These are phyloP conservation scores for Drosophila funebris DNA, from an alignment of 1,140 invertebrate genomes.

Conservation along the genomic window DNA sequence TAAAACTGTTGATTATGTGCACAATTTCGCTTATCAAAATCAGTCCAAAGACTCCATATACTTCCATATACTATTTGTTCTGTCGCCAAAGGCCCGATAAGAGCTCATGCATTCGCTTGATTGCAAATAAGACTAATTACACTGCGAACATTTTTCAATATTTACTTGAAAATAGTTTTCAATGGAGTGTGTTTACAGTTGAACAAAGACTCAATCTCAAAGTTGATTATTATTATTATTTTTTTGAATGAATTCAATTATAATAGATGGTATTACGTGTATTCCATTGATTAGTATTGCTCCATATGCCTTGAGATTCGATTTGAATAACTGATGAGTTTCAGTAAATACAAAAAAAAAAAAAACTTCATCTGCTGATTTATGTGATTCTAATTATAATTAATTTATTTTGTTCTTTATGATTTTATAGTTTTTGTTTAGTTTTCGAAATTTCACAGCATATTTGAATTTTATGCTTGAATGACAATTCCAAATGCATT, in stretches of 20 bases:
- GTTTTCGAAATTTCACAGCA: constrained; percentile 14
- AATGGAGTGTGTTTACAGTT: background rate
- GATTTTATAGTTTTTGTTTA: background rate
- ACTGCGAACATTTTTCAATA: background rate
- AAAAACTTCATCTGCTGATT: too few species aligned
- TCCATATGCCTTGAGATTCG: background rate
- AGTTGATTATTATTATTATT: background rate
- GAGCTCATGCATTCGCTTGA: background rate
- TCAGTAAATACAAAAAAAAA: background rate
- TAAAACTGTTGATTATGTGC: background rate
- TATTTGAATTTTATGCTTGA: constrained; percentile 35
- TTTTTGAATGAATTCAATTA: background rate
- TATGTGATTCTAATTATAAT: background rate
- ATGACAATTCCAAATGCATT: constrained; percentile 23
- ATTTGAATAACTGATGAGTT: background rate
- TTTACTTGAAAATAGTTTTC: too few species aligned
- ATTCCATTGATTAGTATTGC: background rate
- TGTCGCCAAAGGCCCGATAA: background rate
- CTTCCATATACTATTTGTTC: background rate
- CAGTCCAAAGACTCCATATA: background rate
- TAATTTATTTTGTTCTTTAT: background rate
- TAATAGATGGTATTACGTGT: background rate
- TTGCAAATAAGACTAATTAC: background rate
- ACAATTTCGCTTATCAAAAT: constrained; percentile 1
- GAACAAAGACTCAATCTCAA: background rate